Evolutionary conservation across 2,888 invertebrate genomes (phyloP), one percentile per base, ranked within the genome.

Genomic region (Fabriciana adippe): DNA sequence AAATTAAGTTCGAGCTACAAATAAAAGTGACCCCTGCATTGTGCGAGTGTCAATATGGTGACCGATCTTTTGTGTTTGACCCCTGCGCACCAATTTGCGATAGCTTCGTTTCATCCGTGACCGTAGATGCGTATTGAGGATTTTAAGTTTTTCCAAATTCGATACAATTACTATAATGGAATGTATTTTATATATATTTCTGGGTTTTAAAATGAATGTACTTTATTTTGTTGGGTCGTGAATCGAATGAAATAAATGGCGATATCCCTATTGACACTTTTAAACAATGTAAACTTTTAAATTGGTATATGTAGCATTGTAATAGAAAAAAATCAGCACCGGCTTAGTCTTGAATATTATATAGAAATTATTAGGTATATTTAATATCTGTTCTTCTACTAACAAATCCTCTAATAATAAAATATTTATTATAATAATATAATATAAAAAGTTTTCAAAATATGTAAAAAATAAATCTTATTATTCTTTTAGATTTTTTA

Each of bases 1-100:
- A 92, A 92, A 92, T 93, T 92, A 92, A 92, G 92, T 92, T 92
- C 91, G 89, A 89, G 89, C 86, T 89, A 91, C 93, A 92, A 93
- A 93, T 92, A 92, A 92, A 93, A 90, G 82, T 93, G 93, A 93
- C 93, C 93, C 93, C 89, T 84, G 87, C 77, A 90, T 92, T 92
- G 92, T 93, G 80, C 72, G 85, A 87, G 92, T 91, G 93, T 91
- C 93, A 90, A 92, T 92, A 92, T 89, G 91, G 91, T 92, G 93
- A 93, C 92, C 92, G 87, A 77, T 69, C 81, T 78, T 77, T 93
- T 93, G 92, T 92, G 81, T 80, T 79, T 89, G 90, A 92, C 92
- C 93, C 91, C 86, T 82, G 80, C 90, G 85, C 81, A 82, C 81
- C 92, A 89, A 92, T 91, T 91, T 90, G 89, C 88, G 87, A 87